Evolutionary conservation across 2,113 vertebrate species (phyloP).

Genomic region (Aegithalos caudatus): DNA sequence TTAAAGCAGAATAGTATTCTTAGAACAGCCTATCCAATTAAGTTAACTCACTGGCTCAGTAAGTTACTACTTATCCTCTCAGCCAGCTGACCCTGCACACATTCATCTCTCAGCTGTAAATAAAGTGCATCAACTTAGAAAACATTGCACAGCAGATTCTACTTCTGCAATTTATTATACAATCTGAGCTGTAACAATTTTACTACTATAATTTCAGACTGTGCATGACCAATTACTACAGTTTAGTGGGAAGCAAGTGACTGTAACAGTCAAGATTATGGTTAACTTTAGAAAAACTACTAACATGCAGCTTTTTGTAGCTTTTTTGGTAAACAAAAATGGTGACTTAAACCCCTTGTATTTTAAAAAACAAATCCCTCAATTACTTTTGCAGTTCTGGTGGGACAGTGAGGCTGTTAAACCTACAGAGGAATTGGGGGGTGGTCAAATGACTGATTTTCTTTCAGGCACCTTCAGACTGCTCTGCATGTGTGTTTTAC

Average conservation of each 20-base stretch:
- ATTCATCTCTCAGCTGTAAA: neutral
- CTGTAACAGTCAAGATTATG: neutral
- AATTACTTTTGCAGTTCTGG: neutral
- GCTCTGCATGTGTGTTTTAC: neutral
- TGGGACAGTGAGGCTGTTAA: neutral
- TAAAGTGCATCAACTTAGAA: neutral
- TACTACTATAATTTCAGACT: neutral
- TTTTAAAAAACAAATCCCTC: neutral
- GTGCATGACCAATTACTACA: neutral
- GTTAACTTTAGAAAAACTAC: neutral
- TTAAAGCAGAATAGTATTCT: slow-evolving; percentile 10
- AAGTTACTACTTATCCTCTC: slow-evolving; percentile 10
- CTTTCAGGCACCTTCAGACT: neutral
- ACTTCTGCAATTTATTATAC: neutral
- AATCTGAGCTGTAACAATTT: neutral
- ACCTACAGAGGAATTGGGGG: neutral
- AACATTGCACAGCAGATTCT: neutral
- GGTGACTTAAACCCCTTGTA: neutral
- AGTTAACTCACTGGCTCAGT: slow-evolving; percentile 4
- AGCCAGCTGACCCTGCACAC: neutral
- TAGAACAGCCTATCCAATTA: slow-evolving; percentile 39
- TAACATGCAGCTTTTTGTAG: neutral
- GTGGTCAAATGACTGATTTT: neutral
- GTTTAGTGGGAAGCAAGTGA: neutral
- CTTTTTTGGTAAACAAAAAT: neutral